Evolutionary conservation across 2,888 invertebrate species (phyloP), one percentile per base, ranked within the genome.

Genomic region (Macaria liturata): DNA sequence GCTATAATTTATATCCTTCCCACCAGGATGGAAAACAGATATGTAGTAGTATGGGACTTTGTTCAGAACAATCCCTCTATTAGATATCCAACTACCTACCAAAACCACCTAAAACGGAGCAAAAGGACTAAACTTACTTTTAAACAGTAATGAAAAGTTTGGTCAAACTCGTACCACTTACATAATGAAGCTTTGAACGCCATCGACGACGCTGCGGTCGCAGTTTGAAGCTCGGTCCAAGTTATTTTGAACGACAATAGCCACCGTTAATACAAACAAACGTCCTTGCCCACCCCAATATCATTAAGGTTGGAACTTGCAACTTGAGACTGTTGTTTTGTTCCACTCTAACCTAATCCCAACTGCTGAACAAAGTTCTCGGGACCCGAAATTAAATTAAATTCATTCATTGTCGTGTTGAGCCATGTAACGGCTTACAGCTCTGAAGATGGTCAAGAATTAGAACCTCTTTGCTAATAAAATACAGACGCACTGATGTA

Each of bases 361-460:
- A 44, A 43, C 63, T 57, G 44, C 20, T 61, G 46, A 52, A 48
- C 57, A 57, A 65, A 67, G 49, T 66, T 66, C 44, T 47, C 49
- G 51, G 50, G 64, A n/a, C 57, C 49, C 57, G 52, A 67, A 65
- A 70, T 66, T 64, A 66, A 64, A 64, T 70, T 62, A 66, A 65
- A 64, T 61, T 62, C 59, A 65, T 59, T 61, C 58, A 61, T 56
- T 51, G 56, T 37, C 54, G 56, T 57, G 54, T 61, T 55, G 57
- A 57, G 54, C 51, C 52, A 49, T 59, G 50, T 50, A 43, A 20
- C 50, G 51, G 45, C 47, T 46, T 32, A 20, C 50, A 49, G 45
- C 47, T 46, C 34, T 54, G 8, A 51, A 54, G 57, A 61, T 53
- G 52, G 52, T 53, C 59, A 42, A 20, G 20, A 20, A 20, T 20